Evolutionary conservation across 2,888 invertebrate genomes (phyloP), one percentile per base, ranked within the genome.

Genomic region (Lypha dubia): DNA sequence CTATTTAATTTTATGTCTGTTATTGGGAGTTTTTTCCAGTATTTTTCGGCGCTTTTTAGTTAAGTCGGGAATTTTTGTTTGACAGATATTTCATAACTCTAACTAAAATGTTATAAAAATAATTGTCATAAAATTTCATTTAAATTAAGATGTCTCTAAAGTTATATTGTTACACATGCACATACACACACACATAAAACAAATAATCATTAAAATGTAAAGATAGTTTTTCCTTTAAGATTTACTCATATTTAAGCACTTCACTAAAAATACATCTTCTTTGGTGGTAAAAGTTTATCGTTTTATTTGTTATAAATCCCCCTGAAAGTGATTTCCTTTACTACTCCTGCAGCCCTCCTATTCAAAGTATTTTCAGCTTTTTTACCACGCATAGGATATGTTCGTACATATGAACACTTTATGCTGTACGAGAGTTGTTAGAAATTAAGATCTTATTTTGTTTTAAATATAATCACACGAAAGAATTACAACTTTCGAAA

Each of bases 101-200:
- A n/a, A n/a, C n/a, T n/a, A n/a, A n/a, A n/a, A n/a, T n/a, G n/a
- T n/a, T n/a, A n/a, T n/a, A n/a, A n/a, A 68, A 41, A 68, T 65
- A 41, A 58, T 60, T 58, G 28, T 38, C 84, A 81, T 83, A 87
- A 53, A 62, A n/a, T 74, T 75, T 46, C 11, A 56, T 58, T 87
- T 89, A 89, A 88, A 91, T 89, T 90, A 89, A 89, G 90, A 91
- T 89, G 90, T 91, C 90, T 89, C 91, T 86, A 89, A 90, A 91
- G 90, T 91, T 91, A 84, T 86, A 79, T 51, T 70, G 79, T 65
- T 79, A 83, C 56, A 44, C 32, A 51, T 24, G 35, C 22, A n/a
- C 62, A 63, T 2, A n/a, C 44, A 44, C 4, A 44, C 24, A 24
- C 22, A 67, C 13, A 17, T 51, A 77, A 73, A 67, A 77, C 22